Percentiles rank a stretch among this genome's conserved stretches.
Conservation (phyloP, 2,888 invertebrate genomes). For the Aleiodes leptofemur region DNA sequence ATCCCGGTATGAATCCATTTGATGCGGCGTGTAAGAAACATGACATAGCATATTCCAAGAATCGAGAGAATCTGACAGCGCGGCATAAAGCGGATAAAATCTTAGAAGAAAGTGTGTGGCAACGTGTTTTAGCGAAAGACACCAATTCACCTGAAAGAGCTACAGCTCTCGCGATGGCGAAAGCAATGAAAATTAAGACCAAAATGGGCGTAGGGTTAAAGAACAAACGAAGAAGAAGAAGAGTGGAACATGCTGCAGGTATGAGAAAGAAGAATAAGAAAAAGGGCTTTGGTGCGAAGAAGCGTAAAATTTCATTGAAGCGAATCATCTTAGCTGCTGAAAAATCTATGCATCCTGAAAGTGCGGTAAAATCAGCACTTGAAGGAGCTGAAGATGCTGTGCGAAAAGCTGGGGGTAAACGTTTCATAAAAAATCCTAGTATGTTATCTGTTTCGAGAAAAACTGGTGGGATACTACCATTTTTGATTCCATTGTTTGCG, state of each 20-base stretch:
- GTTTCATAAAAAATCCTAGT: constrained; percentile 48
- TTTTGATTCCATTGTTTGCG: constrained; percentile 19
- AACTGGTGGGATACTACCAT: constrained; percentile 4
- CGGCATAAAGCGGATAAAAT: constrained; percentile 67
- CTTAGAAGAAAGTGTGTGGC: constrained; percentile 64
- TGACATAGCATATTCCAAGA: constrained; percentile 55
- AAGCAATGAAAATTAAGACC: constrained; percentile 65
- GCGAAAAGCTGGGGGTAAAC: constrained; percentile 45
- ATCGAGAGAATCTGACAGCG: constrained; percentile 47
- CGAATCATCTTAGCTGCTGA: not conserved
- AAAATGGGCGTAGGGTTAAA: constrained; percentile 60
- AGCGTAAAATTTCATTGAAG: not conserved
- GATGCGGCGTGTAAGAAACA: constrained; percentile 59
- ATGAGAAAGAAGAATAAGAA: not conserved
- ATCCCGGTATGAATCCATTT: constrained; percentile 58
- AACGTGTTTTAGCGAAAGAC: constrained; percentile 62
- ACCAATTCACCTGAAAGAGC: constrained; percentile 63
- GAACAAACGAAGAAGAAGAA: constrained; percentile 33
- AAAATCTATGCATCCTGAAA: constrained; percentile 9
- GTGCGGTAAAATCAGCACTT: constrained; percentile 43
- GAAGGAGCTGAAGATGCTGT: constrained; percentile 47
- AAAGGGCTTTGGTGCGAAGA: not conserved
- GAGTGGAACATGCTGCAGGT: not conserved
- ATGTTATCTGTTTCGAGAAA: not conserved
- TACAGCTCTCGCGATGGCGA: constrained; percentile 61